Base-by-base conservation (phyloP, 2,888 invertebrate species). In the Melieria picta region DNA sequence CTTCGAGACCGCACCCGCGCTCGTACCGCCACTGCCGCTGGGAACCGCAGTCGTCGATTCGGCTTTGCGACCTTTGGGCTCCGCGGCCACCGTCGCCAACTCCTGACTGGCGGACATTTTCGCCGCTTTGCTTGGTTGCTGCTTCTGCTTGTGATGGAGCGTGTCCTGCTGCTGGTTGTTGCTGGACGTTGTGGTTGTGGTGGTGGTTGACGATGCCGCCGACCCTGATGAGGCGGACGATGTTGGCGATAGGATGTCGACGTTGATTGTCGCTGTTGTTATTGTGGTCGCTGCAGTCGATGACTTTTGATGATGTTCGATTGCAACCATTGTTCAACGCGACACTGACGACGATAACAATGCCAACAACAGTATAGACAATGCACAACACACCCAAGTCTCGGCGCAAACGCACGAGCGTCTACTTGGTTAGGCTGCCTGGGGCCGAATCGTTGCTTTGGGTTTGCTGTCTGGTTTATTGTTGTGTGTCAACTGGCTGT, bases 291-390 rank as follows among this genome's bases (percentile, higher is more conserved):
- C 72, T 65, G 71, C 75, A 72, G 71, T 72, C 65, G 77, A 75
- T 76, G 79, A 77, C 69, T 78, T 78, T 71, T 79, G 77, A 74
- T 78, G 80, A 79, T 82, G 80, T 79, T 83, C 83, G 79, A 80
- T 79, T 79, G 83, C 80, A 78, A 81, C 81, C 81, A 81, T 81
- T 80, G 80, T 84, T 82, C 77, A 80, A 76, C 74, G 79, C 77
- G 75, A 61, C 48, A 56, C 60, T 52, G 60, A 60, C 67, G 67
- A 45, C 45, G 10, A 61, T 50, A 65, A 56, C 42, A 65, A 13
- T 13, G n/a, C 42, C 56, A 55, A 47, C 60, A 30, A 46, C 48
- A 30, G 52, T 11, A 60, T 43, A 42, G 10, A 48, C 16, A 43
- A 68, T 30, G 47, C 11, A 55, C 63, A 46, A 43, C 45, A 30